Evolutionary conservation across 2,888 invertebrate species (phyloP), one percentile per base, ranked within the genome.

Genomic region (Andrena hattorfiana): DNA sequence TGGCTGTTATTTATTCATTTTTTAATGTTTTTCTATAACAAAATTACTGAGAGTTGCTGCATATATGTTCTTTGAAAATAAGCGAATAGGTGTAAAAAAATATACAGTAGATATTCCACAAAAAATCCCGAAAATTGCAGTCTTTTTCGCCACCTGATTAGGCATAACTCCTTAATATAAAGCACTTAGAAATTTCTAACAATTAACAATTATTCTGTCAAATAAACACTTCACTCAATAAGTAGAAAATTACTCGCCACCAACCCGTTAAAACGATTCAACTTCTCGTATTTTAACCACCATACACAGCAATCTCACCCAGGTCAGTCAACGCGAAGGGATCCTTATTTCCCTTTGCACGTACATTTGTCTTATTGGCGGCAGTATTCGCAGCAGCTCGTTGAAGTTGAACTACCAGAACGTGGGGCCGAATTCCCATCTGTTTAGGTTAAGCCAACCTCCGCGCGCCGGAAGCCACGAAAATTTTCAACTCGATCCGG

Each of bases 361-460:
- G 63, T 64, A 28, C 60, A 59, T 76, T 75, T 70, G 59, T 76
- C 76, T 76, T 66, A 70, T 60, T 66, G 70, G 35, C 66, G 70
- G 32, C 23, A 2, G 35, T 60, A 23, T 42, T 73, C 42, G 62
- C 10, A 48, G 20, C 48, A 48, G 26, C 23, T 49, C 16, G 62
- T 54, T 48, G 16, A n/a, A 42, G 23, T 28, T n/a, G 30, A 68
- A 68, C 68, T 51, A 35, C 13, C 59, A 10, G 30, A 49, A 78
- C 63, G 30, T 10, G 28, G 23, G 5, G 32, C 60, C 62, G n/a
- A 10, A n/a, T 48, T 54, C 54, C 56, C 51, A n/a, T n/a, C 2
- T 59, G 51, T 5, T 26, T 28, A 20, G 32, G 48, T 49, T 56
- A 26, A 74, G 30, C 32, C 20, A 56, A 63, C 48, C 23, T 2